Evolutionary conservation across 2,888 invertebrate genomes (phyloP).

Genomic region (Drosophila monieri): DNA sequence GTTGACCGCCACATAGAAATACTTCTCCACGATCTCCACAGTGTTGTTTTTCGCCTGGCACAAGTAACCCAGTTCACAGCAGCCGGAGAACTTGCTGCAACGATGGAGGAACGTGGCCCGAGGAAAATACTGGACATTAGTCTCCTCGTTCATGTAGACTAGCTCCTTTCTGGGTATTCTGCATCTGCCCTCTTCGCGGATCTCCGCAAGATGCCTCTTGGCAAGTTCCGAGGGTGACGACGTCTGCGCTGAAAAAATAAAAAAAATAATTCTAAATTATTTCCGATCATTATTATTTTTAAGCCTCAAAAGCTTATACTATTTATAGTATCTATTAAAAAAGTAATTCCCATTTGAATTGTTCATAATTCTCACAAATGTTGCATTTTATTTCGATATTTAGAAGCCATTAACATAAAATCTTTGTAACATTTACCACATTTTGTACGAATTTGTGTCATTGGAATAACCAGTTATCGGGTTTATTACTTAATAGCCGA

Average conservation of each 20-base stretch:
- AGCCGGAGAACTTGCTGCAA: constrained; percentile 94
- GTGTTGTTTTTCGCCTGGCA: constrained; percentile 85
- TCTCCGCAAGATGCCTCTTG: constrained; percentile 61
- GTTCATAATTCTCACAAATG: constrained; percentile 17
- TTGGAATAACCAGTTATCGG: constrained; percentile 34
- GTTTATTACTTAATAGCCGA: constrained; percentile 35
- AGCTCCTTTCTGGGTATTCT: constrained; percentile 67
- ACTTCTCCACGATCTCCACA: constrained; percentile 82
- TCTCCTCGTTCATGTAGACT: constrained; percentile 73
- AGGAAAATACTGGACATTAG: constrained; percentile 90
- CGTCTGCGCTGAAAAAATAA: constrained; percentile 52
- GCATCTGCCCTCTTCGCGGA: constrained; percentile 73
- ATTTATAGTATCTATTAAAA: background rate
- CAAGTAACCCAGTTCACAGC: constrained; percentile 77
- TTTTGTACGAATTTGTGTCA: constrained; percentile 29
- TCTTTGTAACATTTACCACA: background rate
- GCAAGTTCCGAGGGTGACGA: constrained; percentile 45
- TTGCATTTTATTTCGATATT: constrained; percentile 10
- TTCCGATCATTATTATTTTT: background rate
- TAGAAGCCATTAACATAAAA: constrained; percentile 6
- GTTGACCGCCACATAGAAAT: constrained; percentile 60
- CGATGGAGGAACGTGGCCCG: constrained; percentile 93
- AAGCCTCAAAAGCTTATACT: no score
- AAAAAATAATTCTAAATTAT: background rate
- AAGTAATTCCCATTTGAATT: background rate